phyloP scores from a whole-genome alignment of 1,140 invertebrate species.

The Pseudomyrmex cubaensis region DNA sequence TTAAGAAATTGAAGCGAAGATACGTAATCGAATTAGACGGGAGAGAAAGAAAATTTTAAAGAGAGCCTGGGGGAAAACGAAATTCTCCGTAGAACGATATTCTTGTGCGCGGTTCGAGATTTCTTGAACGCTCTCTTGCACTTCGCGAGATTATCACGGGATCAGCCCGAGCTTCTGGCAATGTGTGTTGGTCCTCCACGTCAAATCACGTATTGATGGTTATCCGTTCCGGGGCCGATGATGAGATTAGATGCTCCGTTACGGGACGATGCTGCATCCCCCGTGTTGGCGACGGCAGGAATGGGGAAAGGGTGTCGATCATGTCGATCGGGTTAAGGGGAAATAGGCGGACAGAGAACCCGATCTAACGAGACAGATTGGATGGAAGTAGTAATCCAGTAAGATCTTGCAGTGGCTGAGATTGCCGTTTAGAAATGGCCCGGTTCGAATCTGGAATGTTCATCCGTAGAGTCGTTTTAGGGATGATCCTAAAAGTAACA shows the following conservation, averaged over 20 bases:
- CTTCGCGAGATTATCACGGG: constrained; percentile 34
- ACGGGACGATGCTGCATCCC: constrained; percentile 7
- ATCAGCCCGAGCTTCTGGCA: constrained; percentile 17
- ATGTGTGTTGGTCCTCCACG: background rate
- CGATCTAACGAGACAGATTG: constrained; percentile 51
- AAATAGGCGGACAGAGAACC: background rate
- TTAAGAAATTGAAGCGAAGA: background rate
- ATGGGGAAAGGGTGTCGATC: constrained; percentile 38
- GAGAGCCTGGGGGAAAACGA: background rate
- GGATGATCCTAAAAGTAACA: constrained; percentile 1
- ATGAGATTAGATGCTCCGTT: constrained; percentile 55
- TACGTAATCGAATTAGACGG: background rate
- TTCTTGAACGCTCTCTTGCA: constrained; percentile 31
- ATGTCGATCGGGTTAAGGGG: constrained; percentile 29
- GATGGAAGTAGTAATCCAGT: constrained; percentile 14
- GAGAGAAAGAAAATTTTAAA: background rate
- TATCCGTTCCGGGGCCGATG: constrained; percentile 15
- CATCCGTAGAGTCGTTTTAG: background rate
- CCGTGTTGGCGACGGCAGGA: background rate
- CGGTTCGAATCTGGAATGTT: background rate
- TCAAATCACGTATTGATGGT: constrained; percentile 44
- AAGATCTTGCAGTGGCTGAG: background rate
- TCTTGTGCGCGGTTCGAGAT: background rate
- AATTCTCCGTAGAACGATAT: constrained; percentile 2
- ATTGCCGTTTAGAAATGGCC: constrained; percentile 7